These are phyloP conservation scores for Craniophora ligustri DNA, from an alignment of 2,888 invertebrate genomes.

Conservation along the genomic window DNA sequence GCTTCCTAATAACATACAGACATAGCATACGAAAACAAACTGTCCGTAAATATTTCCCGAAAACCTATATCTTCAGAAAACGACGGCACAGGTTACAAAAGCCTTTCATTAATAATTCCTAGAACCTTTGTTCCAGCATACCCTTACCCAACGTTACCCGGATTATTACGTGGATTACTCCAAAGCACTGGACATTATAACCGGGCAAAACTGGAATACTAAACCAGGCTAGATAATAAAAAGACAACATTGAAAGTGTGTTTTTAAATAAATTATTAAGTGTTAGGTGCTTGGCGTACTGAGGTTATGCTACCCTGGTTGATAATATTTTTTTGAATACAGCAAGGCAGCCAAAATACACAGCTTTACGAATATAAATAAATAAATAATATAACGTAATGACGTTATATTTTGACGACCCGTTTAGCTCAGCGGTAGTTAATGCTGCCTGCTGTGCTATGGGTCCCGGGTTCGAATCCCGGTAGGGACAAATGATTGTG, in stretches of 20 bases:
- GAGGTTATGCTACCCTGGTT: no score
- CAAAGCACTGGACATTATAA: constrained; percentile 27
- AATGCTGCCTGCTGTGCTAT: no score
- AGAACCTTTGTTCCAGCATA: constrained; percentile 6
- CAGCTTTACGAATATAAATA: no score
- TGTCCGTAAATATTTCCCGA: neutral
- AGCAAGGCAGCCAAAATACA: no score
- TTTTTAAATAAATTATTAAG: constrained; percentile 59
- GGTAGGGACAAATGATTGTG: no score
- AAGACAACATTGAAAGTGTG: constrained; percentile 57
- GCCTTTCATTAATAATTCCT: constrained; percentile 34
- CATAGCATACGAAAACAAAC: neutral
- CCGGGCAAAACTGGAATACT: constrained; percentile 35
- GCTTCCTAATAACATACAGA: neutral
- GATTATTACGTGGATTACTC: constrained; percentile 26
- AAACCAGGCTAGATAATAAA: constrained; percentile 49
- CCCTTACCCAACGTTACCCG: neutral
- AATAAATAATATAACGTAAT: no score
- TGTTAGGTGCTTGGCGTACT: constrained; percentile 20
- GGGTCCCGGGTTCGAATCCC: no score
- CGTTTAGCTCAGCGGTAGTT: no score
- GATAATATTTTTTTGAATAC: no score
- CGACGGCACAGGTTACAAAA: constrained; percentile 17
- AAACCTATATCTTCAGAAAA: constrained; percentile 8
- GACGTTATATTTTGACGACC: no score